Percentiles rank a stretch among this genome's conserved stretches.
Conservation (phyloP, 2,797 vertebrate species). For the Choloepus didactylus region DNA sequence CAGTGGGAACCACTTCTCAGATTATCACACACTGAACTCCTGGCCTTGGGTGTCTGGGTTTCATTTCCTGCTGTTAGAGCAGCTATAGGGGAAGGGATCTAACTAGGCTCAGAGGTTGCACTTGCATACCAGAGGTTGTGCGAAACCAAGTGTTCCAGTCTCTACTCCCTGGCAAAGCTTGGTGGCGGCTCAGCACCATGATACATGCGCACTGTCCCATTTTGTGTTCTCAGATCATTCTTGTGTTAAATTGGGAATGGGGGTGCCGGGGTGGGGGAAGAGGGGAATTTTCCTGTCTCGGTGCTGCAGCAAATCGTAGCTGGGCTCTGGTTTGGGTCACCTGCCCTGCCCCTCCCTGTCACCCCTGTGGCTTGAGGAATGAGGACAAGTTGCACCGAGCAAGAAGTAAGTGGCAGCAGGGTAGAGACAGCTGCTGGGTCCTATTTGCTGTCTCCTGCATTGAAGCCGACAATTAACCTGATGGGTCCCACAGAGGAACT, state of each 20-base stretch:
- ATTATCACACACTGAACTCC: conserved; percentile 80
- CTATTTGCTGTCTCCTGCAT: background rate
- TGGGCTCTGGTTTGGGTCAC: background rate
- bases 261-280: too few species aligned
- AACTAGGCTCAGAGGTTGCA: background rate
- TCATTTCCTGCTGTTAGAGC: conserved; percentile 1
- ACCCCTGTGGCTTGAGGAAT: background rate
- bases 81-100: background rate
- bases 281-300: background rate
- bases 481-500: background rate
- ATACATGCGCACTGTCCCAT: background rate
- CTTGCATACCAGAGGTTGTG: background rate
- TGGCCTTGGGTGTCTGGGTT: conserved; percentile 77
- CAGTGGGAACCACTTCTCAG: conserved; percentile 70
- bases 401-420: background rate
- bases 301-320: background rate
- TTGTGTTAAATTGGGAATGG: background rate
- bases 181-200: background rate
- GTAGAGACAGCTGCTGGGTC: background rate
- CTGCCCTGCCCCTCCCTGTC: background rate
- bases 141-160: background rate
- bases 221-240: background rate
- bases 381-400: background rate
- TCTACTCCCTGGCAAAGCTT: background rate
- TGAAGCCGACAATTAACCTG: background rate